Evolutionary conservation across 2,797 vertebrate genomes (phyloP), one percentile per base, ranked within the genome.

Genomic region (Chrysocyon brachyurus): DNA sequence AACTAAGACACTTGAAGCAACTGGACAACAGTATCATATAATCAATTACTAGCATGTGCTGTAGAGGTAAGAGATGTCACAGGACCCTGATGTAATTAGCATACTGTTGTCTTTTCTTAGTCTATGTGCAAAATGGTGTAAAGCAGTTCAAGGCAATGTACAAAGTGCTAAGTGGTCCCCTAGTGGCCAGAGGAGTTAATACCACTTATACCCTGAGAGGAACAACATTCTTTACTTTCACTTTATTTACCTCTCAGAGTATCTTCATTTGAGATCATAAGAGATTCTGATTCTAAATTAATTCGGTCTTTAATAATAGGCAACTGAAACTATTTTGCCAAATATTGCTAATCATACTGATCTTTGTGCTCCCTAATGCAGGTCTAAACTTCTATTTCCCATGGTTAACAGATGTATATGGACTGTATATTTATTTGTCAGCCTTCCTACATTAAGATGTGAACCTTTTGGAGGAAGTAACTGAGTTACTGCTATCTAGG

Each of bases 151-250:
- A 21, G 49, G 54, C 15, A 54, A 73, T 19, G 28, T 85, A 6
- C 40, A 70, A 85, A 94, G 92, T 49, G 28, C 81, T 85, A 87
- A 96, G 91, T 93, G 61, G 97, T 96, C 89, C 95, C 97, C 88
- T 97, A 90, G 96, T 96, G 95, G 96, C 61, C 93, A 94, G 79
- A 87, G 88, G 85, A 79, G 92, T 94, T 92, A 92, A 46, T 26
- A 92, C 91, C 26, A 14, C 33, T 15, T 5, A 33, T 21, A 31
- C 10, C 22, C 17, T 0, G 4, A 54, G 31, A 28, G 49, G 31
- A 54, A 70, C 21, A 54, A 70, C 26, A 56, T 81, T 59, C 31
- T 52, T 92, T 93, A 66, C 22, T 78, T 79, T 70, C 54, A 31
- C 21, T 40, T 49, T 59, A 40, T 63, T 94, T 94, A 66, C 19